Evolutionary conservation across 1,140 invertebrate species (phyloP).

Genomic region (Chymomyza costata): DNA sequence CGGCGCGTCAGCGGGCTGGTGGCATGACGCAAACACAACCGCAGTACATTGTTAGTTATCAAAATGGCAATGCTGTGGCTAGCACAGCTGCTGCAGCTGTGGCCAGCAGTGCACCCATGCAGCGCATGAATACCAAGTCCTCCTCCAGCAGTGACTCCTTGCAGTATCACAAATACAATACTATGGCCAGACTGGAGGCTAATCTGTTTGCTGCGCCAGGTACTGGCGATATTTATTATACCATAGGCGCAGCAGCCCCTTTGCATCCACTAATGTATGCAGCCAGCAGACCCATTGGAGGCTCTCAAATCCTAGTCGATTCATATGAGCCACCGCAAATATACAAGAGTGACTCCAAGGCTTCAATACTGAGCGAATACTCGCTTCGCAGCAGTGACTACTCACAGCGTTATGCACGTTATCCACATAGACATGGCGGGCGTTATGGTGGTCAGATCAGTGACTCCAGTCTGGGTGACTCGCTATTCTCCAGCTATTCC

Average conservation of each 20-base stretch:
- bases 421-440: conserved; percentile 34
- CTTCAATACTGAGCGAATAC: conserved; percentile 71
- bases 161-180: conserved; percentile 67
- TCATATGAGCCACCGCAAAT: conserved; percentile 64
- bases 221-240: conserved; percentile 49
- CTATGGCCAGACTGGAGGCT: conserved; percentile 56
- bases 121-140: conserved; percentile 68
- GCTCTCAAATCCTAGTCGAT: conserved; percentile 65
- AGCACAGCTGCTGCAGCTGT: conserved; percentile 20
- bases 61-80: conserved; percentile 32
- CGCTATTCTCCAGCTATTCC: conserved; percentile 45
- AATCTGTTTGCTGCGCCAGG: conserved; percentile 41
- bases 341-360: conserved; percentile 71
- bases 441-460: conserved; percentile 29
- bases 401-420: conserved; percentile 58
- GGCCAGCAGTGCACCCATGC: conserved; percentile 23
- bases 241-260: conserved; percentile 30
- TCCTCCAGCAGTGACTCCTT: conserved; percentile 74
- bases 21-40: conserved; percentile 35
- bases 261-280: conserved; percentile 67
- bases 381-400: conserved; percentile 69
- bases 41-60: conserved; percentile 50
- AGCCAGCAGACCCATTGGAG: conserved; percentile 60
- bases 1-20: conserved; percentile 10
- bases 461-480: conserved; percentile 57